Percentiles rank a stretch among this genome's conserved stretches.
Evolutionary conservation across 2,113 vertebrate species (phyloP).

Genomic region (Tamias sibiricus): DNA sequence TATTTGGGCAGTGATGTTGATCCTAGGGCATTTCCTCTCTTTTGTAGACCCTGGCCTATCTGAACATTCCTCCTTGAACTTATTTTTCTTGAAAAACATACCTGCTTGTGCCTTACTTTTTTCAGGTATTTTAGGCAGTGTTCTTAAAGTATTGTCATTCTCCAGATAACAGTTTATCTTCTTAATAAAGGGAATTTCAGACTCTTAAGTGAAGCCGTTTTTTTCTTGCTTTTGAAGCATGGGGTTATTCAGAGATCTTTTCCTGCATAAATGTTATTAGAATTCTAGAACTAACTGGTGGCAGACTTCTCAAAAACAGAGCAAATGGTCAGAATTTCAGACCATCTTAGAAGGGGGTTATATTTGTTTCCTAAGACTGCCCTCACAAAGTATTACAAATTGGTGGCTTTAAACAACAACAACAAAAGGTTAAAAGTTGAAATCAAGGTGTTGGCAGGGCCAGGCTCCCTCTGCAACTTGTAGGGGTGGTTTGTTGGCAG

Average conservation of each 20-base stretch:
- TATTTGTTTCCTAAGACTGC: background rate
- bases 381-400: background rate
- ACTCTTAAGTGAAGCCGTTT: background rate
- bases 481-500: too few relatives aligned
- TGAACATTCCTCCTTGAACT: background rate
- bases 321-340: background rate
- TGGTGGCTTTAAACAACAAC: background rate
- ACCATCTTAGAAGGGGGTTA: background rate
- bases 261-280: background rate
- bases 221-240: background rate
- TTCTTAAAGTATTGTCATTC: constrained; percentile 20
- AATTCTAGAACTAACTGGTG: constrained; percentile 16
- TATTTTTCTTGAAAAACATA: background rate
- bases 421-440: constrained; percentile 24
- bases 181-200: constrained; percentile 52
- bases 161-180: background rate
- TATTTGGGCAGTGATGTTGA: background rate
- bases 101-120: background rate
- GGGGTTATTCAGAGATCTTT: constrained; percentile 38
- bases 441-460: background rate
- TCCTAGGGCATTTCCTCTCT: background rate
- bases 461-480: background rate
- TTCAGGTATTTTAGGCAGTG: background rate
- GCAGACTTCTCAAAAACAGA: background rate
- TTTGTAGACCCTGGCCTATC: background rate